Base-by-base conservation (phyloP, 2,888 invertebrate species). In the Drosophila yooni region DNA sequence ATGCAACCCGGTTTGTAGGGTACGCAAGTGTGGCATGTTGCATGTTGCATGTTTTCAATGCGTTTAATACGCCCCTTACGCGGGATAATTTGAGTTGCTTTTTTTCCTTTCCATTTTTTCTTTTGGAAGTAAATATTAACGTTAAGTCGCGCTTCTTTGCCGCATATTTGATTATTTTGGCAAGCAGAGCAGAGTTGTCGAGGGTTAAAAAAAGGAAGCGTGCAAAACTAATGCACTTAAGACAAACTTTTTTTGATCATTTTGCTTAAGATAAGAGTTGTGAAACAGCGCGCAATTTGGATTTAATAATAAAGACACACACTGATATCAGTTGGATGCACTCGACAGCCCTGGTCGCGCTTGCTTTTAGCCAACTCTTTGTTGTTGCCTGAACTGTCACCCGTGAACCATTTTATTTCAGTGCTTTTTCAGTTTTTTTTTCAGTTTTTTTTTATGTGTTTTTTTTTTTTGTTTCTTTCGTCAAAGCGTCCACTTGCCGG, bases 401-500 rank as follows among this genome's bases (percentile, higher is more conserved):
- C 69, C 70, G 67, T 70, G 63, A 69, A 70, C 57, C 53, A 52
- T 51, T 69, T 78, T 62, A 33, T 48, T 50, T 52, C 15, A 51
- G 43, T 48, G 4, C 8, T 65, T 66, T 50, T 63, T 68, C 27
- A 3, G 11, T 33, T 58, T 33, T 25, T 43, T 21, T 43, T 43
- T n/a, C n/a, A n/a, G n/a, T n/a, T n/a, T n/a, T n/a, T 50, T 43
- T 21, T 43, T 43, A 8, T 15, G 1, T 21, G 6, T 13, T 13
- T 36, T 36, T 15, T 36, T 15, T 46, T 56, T 61, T 51, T 18
- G 40, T 66, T 38, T 61, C 43, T 63, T 53, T 51, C 38, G 83
- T 85, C 86, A 85, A 85, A 79, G 70, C 68, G 75, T 73, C 85
- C 88, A 84, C 84, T 84, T 84, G 85, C 84, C 79, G 63, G 64